Conservation (phyloP, 2,113 vertebrate species). For the Cheirogaleus medius region DNA sequence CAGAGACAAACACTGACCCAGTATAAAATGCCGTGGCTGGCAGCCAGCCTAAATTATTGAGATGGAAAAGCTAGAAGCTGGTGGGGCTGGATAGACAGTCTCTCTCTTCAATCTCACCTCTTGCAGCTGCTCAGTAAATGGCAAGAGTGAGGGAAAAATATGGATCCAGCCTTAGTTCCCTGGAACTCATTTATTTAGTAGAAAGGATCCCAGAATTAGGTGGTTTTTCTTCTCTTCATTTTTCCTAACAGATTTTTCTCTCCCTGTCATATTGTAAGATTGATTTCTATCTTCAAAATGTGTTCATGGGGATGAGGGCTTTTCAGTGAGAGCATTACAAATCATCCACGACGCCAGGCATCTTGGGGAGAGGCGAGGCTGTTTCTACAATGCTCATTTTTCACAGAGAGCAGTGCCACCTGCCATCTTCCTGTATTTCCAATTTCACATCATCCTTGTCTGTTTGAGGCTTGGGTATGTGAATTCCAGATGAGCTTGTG, state of each 20-base stretch:
- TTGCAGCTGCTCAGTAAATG: constrained; percentile 2
- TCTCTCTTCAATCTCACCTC: constrained; percentile 17
- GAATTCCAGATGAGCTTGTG: constrained; percentile 44
- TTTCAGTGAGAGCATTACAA: constrained; percentile 64
- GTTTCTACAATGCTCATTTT: constrained; percentile 50
- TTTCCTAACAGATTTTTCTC: constrained; percentile 53
- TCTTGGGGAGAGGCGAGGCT: constrained; percentile 35
- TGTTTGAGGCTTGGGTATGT: constrained; percentile 21
- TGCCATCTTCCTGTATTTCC: constrained; percentile 50
- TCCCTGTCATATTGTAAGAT: constrained; percentile 61
- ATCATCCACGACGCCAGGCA: constrained; percentile 55
- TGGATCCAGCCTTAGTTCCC: not conserved
- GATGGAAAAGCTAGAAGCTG: not conserved
- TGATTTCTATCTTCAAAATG: constrained; percentile 73
- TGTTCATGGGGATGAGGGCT: constrained; percentile 61
- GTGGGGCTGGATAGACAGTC: not conserved
- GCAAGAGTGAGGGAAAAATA: constrained; percentile 1
- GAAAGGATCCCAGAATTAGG: constrained; percentile 56
- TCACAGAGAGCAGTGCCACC: constrained; percentile 37
- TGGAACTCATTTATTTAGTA: constrained; percentile 51
- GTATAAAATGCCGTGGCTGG: not conserved
- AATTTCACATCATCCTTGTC: constrained; percentile 16
- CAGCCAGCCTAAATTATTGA: not conserved
- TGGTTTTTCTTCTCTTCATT: constrained; percentile 36
- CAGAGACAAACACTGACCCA: not conserved